A percentile compares a stretch with the other conserved stretches of the same genome.
Evolutionary conservation across 2,797 vertebrate species (phyloP).

Genomic region (Pipistrellus kuhlii): DNA sequence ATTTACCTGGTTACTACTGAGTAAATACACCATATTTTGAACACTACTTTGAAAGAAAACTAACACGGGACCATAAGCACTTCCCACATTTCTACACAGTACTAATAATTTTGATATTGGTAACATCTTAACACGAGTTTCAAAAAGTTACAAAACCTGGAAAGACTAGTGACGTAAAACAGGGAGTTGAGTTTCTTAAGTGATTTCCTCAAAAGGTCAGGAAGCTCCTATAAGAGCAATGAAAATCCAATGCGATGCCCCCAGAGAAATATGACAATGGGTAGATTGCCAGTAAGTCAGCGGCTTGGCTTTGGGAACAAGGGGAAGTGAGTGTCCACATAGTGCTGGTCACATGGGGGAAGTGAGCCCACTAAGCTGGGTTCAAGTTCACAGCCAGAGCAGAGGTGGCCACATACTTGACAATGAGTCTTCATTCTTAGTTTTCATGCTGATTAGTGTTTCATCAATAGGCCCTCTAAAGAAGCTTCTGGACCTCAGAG

Average conservation of each 20-base stretch:
- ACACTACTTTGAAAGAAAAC: not conserved
- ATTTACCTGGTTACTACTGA: not conserved
- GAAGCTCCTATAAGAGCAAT: not conserved
- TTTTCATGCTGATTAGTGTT: not conserved
- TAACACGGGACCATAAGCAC: not conserved
- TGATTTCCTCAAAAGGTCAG: conserved; percentile 1
- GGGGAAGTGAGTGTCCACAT: not conserved
- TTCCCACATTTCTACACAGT: not conserved
- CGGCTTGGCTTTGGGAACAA: not conserved
- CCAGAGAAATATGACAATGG: not conserved
- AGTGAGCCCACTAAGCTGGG: not conserved
- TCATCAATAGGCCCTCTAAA: not conserved
- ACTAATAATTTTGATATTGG: not conserved
- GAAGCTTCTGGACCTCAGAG: not conserved
- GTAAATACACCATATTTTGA: not conserved
- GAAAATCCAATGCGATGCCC: not conserved
- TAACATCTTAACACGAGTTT: not conserved
- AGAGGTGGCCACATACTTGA: fast-evolving
- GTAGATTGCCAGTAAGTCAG: not conserved
- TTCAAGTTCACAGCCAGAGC: not conserved
- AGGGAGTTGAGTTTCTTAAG: not conserved
- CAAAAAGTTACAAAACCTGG: not conserved
- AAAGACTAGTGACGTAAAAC: not conserved
- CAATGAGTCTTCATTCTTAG: not conserved
- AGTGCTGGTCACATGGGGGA: not conserved